Base-by-base conservation (phyloP, 2,113 vertebrate species). In the Oostethus manadensis region DNA sequence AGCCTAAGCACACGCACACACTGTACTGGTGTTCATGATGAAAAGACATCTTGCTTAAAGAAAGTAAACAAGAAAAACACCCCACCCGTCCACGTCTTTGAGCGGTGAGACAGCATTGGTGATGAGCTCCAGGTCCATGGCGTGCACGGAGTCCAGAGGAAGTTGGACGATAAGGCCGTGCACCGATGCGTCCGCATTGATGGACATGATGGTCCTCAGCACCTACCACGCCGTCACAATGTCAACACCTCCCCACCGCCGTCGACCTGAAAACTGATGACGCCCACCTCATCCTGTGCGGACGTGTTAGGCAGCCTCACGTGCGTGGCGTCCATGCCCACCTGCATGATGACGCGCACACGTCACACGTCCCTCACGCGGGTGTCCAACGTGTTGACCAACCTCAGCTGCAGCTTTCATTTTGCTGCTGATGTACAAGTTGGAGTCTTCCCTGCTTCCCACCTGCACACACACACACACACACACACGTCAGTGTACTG, bases 121-220 rank as follows among this genome's bases (percentile, higher is more conserved):
- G 72, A 98, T 73, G 55, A 87, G 86, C 51, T 97, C 92, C 0
- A 90, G 90, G 77, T 93, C 87, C 21, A 99, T 93, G 48, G 68
- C 71, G 54, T 90, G 88, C 18, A 92, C 57, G 0, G 93, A 92
- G 77, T 98, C 95, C 44, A 98, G 89, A 0, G 97, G 94, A 5
- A 99, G 88, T 78, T 99, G 96, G n/a, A 99, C 92, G 50, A 99
- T 93, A 51, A 98, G 89, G 1, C 94, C 95, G 20, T 98, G 95
- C 45, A 97, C 74, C 0, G 80, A 78, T 23, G 68, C 68, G 74
- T 99, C 86, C 77, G 92, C 87, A 21, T 98, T 99, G 61, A 95
- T 71, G 1, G 85, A 78, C 6, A 72, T 63, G 62, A 99, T 85
- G 58, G 65, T 81, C 50, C 79, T 89, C 49, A 98, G 81, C 10